phyloP scores from a whole-genome alignment of 2,113 vertebrate species.

The Puntigrus tetrazona region DNA sequence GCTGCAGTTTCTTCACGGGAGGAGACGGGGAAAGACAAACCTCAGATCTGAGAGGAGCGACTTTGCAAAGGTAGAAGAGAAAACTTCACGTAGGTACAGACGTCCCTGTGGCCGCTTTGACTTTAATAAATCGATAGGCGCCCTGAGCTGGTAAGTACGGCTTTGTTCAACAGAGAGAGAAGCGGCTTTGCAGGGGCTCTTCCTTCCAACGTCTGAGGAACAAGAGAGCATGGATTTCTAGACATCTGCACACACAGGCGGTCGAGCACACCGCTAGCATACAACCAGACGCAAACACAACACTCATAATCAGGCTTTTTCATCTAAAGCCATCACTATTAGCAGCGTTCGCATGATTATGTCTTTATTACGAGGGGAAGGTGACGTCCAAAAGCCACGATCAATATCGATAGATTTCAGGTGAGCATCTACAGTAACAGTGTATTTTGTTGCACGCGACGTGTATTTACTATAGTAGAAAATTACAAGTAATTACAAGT shows the following conservation, averaged over 20 bases:
- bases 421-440: background rate
- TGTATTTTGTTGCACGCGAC: too few species aligned
- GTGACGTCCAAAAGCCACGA: background rate
- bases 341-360: background rate
- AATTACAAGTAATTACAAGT: background rate
- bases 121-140: conserved; percentile 69
- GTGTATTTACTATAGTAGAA: too few species aligned
- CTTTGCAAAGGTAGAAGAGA: conserved; percentile 78
- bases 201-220: conserved; percentile 61
- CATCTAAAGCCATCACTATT: background rate
- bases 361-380: background rate
- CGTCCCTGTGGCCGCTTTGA: conserved; percentile 68
- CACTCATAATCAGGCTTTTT: background rate
- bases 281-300: background rate
- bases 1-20: conserved; percentile 80
- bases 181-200: conserved; percentile 69
- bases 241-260: conserved; percentile 42
- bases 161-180: conserved; percentile 63
- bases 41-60: conserved; percentile 84
- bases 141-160: conserved; percentile 68
- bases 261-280: conserved; percentile 33
- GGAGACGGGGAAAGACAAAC: conserved; percentile 78
- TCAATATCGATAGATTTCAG: background rate
- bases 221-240: conserved; percentile 23
- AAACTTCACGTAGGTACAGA: conserved; percentile 73